These are phyloP conservation scores for Ochropleura leucogaster DNA, from an alignment of 2,888 invertebrate genomes.

Conservation along the genomic window DNA sequence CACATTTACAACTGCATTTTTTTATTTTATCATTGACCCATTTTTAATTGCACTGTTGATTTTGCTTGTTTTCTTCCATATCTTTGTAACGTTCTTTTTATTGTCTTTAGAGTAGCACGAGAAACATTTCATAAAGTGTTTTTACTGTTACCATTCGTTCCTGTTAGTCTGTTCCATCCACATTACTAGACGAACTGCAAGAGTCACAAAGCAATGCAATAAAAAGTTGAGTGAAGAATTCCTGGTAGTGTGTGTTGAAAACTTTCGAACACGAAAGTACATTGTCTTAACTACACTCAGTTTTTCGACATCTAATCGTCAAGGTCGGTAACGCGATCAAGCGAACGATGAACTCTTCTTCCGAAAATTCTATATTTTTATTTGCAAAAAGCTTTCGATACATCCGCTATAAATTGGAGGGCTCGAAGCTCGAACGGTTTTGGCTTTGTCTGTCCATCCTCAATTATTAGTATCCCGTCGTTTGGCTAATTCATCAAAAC, in stretches of 20 bases:
- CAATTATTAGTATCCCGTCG: slow-evolving; percentile 80
- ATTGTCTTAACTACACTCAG: slow-evolving; percentile 32
- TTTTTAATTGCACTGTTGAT: slow-evolving; percentile 63
- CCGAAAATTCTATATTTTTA: slow-evolving; percentile 71
- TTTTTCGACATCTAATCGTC: slow-evolving; percentile 60
- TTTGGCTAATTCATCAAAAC: slow-evolving; percentile 85
- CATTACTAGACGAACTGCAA: slow-evolving; percentile 28
- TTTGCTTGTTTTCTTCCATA: slow-evolving; percentile 32
- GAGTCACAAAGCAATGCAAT: slow-evolving; percentile 25
- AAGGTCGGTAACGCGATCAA: slow-evolving; percentile 71
- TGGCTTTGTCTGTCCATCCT: slow-evolving; percentile 71
- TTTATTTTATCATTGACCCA: slow-evolving; percentile 63
- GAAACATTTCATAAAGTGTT: slow-evolving; percentile 10
- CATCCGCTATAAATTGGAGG: slow-evolving; percentile 80
- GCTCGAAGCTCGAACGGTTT: slow-evolving; percentile 73
- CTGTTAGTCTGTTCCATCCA: slow-evolving; percentile 22
- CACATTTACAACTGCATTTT: slow-evolving; percentile 58
- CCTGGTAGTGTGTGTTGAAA: slow-evolving; percentile 37
- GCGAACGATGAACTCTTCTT: slow-evolving; percentile 75
- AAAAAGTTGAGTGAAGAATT: slow-evolving; percentile 38
- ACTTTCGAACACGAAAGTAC: slow-evolving; percentile 42
- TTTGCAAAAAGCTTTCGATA: slow-evolving; percentile 76
- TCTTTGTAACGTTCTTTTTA: slow-evolving; percentile 7
- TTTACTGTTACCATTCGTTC: slow-evolving; percentile 28
- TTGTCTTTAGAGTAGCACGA: slow-evolving; percentile 2